A percentile compares a stretch with the other conserved stretches of the same genome.
Conservation (phyloP, 2,113 vertebrate genomes). For the Otocyon megalotis region DNA sequence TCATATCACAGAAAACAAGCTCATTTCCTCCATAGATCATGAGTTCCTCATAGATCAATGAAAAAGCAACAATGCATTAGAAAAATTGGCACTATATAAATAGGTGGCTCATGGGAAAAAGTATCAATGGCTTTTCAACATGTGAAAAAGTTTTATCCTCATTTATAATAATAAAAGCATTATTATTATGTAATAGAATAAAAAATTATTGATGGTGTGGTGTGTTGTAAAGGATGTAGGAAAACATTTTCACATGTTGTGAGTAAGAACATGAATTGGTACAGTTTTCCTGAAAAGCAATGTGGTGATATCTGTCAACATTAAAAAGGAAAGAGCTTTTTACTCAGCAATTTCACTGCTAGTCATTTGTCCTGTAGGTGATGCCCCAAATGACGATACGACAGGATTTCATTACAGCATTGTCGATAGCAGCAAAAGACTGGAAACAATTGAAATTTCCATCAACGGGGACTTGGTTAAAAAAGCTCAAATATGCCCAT, state of each 20-base stretch:
- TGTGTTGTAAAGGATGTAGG: background rate
- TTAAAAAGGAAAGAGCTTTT: background rate
- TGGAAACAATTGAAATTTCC: background rate
- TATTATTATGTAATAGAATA: too few species aligned
- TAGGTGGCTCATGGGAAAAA: background rate
- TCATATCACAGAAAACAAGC: background rate
- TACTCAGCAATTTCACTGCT: background rate
- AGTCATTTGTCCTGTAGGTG: background rate
- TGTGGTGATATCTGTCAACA: background rate
- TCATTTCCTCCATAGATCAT: background rate
- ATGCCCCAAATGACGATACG: background rate
- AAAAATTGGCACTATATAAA: background rate
- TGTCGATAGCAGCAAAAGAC: background rate
- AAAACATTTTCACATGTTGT: background rate
- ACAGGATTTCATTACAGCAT: background rate
- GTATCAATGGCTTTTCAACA: background rate
- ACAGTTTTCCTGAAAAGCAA: slow-evolving; percentile 9
- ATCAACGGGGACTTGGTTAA: background rate
- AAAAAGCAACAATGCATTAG: background rate
- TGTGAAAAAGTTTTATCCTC: background rate
- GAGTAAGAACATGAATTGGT: background rate
- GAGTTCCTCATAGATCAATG: background rate
- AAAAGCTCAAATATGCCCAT: background rate
- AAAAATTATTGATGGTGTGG: background rate
- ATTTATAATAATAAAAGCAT: background rate